Evolutionary conservation across 2,113 vertebrate species (phyloP), one percentile per base, ranked within the genome.

Genomic region (Upupa epops): DNA sequence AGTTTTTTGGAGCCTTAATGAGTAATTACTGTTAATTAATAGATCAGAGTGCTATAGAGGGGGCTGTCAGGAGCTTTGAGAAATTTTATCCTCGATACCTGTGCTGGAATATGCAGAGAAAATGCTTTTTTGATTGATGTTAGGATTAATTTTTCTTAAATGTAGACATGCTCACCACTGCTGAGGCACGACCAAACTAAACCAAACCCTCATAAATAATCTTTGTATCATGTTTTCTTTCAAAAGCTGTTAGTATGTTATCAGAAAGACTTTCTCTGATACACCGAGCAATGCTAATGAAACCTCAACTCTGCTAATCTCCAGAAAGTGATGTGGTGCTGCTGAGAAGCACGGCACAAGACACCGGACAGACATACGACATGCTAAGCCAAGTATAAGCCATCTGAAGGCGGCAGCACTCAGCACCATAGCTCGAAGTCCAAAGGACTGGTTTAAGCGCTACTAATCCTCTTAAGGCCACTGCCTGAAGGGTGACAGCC

Each of bases 301-400:
- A 55, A 85, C 25, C 71, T 58, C 25, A 7, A 24, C 6, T 18
- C 56, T 31, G 26, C 22, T 82, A 42, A 88, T 75, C 77, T 61
- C 72, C 60, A 73, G 56, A 42, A 51, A 63, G 46, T n/a, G 18
- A 12, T 0, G 1, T 1, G 8, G 32, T 2, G 7, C 64, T 90
- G 58, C 75, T 76, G 19, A 66, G 71, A 74, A 80, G 55, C 13
- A 2, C 6, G 49, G 83, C 85, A 78, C 52, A 60, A 87, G 72
- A 73, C 34, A 36, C n/a, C 83, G 79, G 69, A 45, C 86, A 93
- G 86, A 46, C 49, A 13, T 2, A 56, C 1, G 37, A 92, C 68
- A 90, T 75, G 92, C 80, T 90, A 95, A 96, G 93, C 70, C 86
- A 88, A 15, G 61, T 64, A 25, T 91, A 94, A 91, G 83, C 83